Evolutionary conservation across 2,888 invertebrate genomes (phyloP).

Genomic region (Drosophila leonis): DNA sequence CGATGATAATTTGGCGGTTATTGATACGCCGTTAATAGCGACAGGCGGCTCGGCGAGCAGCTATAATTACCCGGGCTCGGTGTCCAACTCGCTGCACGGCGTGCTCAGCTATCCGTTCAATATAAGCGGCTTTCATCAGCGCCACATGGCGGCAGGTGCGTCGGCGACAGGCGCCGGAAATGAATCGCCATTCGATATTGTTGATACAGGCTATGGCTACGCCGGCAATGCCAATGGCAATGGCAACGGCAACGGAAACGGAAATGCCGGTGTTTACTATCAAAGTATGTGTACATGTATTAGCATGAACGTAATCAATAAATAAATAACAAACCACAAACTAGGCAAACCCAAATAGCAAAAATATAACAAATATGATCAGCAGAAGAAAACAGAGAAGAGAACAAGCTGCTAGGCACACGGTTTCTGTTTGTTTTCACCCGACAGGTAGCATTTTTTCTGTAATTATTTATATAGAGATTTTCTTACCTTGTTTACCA

Average conservation of each 20-base stretch:
- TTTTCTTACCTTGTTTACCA: slow-evolving; percentile 21
- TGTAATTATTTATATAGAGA: slow-evolving; percentile 36
- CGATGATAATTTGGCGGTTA: slow-evolving; percentile 85
- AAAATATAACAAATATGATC: slow-evolving; percentile 28
- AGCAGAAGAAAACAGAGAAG: slow-evolving; percentile 26
- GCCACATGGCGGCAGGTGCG: slow-evolving; percentile 80
- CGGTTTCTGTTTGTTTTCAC: slow-evolving; percentile 27
- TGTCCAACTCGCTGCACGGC: slow-evolving; percentile 74
- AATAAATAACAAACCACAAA: slow-evolving; percentile 54
- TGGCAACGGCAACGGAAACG: slow-evolving; percentile 76
- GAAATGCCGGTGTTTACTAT: slow-evolving; percentile 83
- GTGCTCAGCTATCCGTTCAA: slow-evolving; percentile 85
- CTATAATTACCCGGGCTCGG: slow-evolving; percentile 83
- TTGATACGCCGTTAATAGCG: slow-evolving; percentile 85
- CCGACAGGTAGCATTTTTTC: slow-evolving; percentile 43
- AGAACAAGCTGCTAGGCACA: slow-evolving; percentile 47
- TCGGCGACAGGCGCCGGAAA: slow-evolving; percentile 69
- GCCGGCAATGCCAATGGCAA: slow-evolving; percentile 71
- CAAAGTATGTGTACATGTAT: slow-evolving; percentile 85
- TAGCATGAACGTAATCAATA: slow-evolving; percentile 77
- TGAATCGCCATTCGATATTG: slow-evolving; percentile 81
- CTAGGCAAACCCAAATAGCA: slow-evolving; percentile 41
- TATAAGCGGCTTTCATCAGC: slow-evolving; percentile 85
- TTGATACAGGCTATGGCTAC: slow-evolving; percentile 82
- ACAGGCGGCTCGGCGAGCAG: slow-evolving; percentile 66